A percentile compares a stretch with the other conserved stretches of the same genome.
These are phyloP conservation scores for Nymphalis urticae DNA, from an alignment of 2,888 invertebrate genomes.

Conservation along the genomic window DNA sequence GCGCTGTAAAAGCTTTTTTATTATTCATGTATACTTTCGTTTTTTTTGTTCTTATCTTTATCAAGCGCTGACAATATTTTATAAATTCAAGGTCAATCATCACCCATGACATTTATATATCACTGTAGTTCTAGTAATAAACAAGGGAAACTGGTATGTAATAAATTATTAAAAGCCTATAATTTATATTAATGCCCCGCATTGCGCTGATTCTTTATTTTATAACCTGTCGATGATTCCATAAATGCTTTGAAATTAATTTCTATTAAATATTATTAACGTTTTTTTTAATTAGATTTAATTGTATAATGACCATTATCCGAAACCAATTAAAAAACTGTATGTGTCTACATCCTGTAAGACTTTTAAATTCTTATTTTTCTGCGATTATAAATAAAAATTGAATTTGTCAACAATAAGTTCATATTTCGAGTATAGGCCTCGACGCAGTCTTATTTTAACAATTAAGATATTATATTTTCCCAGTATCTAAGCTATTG, in stretches of 20 bases:
- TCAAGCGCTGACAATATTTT: conserved; percentile 15
- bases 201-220: not conserved
- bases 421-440: no score
- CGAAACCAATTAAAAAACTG: no score
- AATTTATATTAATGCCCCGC: conserved; percentile 20
- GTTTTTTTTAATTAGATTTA: no score
- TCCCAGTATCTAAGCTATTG: no score
- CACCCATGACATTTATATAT: conserved; percentile 33
- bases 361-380: no score
- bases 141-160: conserved; percentile 32
- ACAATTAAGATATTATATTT: no score
- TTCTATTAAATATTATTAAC: not conserved
- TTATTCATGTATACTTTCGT: conserved; percentile 1
- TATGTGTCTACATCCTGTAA: no score
- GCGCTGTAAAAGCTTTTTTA: not conserved
- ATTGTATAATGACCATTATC: no score
- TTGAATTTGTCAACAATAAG: not conserved
- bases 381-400: no score
- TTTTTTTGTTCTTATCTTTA: not conserved
- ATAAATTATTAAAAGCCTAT: conserved; percentile 19
- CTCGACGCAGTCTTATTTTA: no score
- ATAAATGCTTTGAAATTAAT: not conserved
- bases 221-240: not conserved
- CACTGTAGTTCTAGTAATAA: conserved; percentile 15
- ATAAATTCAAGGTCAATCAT: conserved; percentile 27